Conservation (phyloP, 2,888 invertebrate species). For the Elegia similella region DNA sequence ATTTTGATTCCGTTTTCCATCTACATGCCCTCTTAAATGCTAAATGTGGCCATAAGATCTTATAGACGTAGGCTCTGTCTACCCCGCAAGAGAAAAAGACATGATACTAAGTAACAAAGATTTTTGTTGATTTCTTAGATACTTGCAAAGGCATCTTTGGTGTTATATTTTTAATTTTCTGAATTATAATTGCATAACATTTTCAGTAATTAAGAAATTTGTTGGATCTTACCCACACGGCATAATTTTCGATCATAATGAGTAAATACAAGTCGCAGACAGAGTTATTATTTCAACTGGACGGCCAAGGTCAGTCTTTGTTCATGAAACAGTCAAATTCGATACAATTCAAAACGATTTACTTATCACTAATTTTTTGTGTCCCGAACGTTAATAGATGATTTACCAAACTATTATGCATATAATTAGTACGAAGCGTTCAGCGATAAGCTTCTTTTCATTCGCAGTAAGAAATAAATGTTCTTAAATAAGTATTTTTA, state of each 20-base stretch:
- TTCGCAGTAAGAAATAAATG: neutral
- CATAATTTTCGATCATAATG: neutral
- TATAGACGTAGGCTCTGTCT: too few species aligned
- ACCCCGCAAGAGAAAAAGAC: too few species aligned
- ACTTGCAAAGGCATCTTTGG: too few species aligned
- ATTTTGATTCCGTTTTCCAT: too few species aligned
- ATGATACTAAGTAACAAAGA: neutral
- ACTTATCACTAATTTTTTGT: neutral
- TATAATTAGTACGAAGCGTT: neutral
- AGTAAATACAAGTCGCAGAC: slow-evolving; percentile 6
- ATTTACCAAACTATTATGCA: neutral
- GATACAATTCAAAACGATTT: slow-evolving; percentile 3
- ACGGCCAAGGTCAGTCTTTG: slow-evolving; percentile 7
- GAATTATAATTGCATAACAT: neutral
- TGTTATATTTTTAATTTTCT: too few species aligned
- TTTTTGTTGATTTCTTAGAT: neutral
- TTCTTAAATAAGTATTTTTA: neutral
- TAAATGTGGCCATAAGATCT: too few species aligned
- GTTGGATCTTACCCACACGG: neutral
- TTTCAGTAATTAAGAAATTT: neutral
- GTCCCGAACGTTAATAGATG: neutral
- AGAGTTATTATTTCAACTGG: slow-evolving; percentile 5
- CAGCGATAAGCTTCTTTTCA: neutral
- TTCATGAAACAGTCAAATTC: slow-evolving; percentile 6
- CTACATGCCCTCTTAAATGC: too few species aligned